A percentile compares a stretch with the other conserved stretches of the same genome.
Conservation (phyloP, 37 sponge, comb jelly and placozoan species). For the Mnemiopsis leidyi region DNA sequence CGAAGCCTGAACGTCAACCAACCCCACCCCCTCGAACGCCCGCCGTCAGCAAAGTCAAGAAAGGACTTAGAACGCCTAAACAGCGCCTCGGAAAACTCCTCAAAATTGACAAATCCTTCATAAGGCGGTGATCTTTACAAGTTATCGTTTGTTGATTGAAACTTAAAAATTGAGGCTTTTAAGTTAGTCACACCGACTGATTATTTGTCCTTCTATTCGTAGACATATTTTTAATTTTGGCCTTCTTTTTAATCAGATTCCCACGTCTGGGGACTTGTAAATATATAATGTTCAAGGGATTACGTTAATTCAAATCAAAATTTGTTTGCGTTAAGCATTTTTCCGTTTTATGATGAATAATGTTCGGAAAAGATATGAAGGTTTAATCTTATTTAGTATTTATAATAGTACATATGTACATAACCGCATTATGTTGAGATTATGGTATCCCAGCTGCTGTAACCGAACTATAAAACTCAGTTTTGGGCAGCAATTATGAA, state of each 20-base stretch:
- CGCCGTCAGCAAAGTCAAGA: neutral
- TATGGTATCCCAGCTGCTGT: neutral
- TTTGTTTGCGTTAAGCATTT: neutral
- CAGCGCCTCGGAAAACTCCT: constrained; percentile 49
- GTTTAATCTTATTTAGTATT: neutral
- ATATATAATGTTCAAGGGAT: neutral
- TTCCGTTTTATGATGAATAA: neutral
- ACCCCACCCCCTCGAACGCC: neutral
- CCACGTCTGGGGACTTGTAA: neutral
- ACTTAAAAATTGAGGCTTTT: neutral
- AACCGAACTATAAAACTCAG: no score
- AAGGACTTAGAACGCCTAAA: constrained; percentile 52
- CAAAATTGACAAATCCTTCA: constrained; percentile 49
- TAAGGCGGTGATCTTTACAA: neutral
- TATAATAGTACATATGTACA: neutral
- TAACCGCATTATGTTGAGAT: neutral
- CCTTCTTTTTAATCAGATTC: neutral
- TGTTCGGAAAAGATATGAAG: neutral
- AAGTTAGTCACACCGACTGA: neutral
- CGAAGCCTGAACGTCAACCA: neutral
- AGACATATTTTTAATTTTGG: neutral
- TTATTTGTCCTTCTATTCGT: neutral
- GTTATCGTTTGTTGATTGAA: neutral
- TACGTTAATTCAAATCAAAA: neutral
- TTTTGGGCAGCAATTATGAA: no score